Evolutionary conservation across 2,113 vertebrate species (phyloP).

Genomic region (Muntiacus reevesi): DNA sequence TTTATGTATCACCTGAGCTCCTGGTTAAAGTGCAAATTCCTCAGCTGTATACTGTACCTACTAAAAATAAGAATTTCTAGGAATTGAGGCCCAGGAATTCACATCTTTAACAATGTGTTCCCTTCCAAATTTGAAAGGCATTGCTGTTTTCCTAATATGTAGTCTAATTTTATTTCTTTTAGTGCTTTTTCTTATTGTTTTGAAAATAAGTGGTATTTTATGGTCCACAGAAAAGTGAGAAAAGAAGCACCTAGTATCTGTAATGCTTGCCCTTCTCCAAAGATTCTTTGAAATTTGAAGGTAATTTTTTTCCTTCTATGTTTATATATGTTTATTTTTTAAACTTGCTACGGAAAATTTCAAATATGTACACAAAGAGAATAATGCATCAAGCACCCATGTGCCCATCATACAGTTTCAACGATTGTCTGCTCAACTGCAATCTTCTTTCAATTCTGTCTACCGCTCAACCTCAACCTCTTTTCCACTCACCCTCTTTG

Average conservation of each 20-base stretch:
- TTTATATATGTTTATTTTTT: neutral
- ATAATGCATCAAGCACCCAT: neutral
- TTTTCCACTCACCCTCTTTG: neutral
- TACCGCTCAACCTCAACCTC: neutral
- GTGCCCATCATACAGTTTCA: neutral
- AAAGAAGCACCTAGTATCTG: neutral
- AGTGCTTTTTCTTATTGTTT: constrained; percentile 1
- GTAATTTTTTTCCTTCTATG: neutral
- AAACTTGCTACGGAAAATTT: neutral
- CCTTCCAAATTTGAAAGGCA: neutral
- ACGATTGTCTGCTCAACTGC: neutral
- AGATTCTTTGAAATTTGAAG: constrained; percentile 33
- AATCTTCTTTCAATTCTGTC: neutral
- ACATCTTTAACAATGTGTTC: neutral
- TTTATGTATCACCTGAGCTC: neutral
- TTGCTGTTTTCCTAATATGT: neutral
- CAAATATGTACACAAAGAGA: neutral
- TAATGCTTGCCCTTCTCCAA: neutral
- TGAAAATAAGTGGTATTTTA: neutral
- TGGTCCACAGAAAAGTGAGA: neutral
- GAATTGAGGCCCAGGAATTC: neutral
- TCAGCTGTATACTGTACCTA: neutral
- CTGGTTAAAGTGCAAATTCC: neutral
- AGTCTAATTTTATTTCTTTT: constrained; percentile 11
- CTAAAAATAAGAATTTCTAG: neutral